Evolutionary conservation across 2,113 vertebrate species (phyloP).

Genomic region (Edolisoma coerulescens): DNA sequence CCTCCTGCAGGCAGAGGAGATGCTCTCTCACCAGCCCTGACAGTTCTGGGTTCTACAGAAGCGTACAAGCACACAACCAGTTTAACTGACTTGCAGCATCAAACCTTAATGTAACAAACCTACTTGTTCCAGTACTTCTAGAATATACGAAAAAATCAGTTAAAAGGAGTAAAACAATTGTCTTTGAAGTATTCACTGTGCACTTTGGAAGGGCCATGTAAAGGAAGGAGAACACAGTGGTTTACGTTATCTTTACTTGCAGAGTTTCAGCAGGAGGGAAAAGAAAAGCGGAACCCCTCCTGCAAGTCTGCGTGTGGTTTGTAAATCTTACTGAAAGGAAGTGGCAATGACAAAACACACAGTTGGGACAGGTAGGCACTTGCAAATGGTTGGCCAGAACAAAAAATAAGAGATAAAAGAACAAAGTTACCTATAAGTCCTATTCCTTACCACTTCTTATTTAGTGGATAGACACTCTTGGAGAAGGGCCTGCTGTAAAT

Average conservation of each 20-base stretch:
- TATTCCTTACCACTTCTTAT: neutral
- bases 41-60: neutral
- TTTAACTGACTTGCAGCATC: neutral
- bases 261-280: neutral
- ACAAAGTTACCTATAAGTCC: neutral
- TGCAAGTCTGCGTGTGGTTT: neutral
- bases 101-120: neutral
- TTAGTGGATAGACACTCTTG: neutral
- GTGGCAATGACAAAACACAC: neutral
- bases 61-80: neutral
- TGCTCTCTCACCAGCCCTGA: neutral
- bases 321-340: neutral
- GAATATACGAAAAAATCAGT: neutral
- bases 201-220: neutral
- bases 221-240: neutral
- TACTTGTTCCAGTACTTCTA: neutral
- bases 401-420: neutral
- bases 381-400: neutral
- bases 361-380: neutral
- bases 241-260: neutral
- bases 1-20: neutral
- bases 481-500: neutral
- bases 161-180: neutral
- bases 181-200: neutral
- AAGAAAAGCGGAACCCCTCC: neutral